A percentile compares a stretch with the other conserved stretches of the same genome.
Evolutionary conservation across 2,797 vertebrate species (phyloP).

Genomic region (Tamandua tetradactyla): DNA sequence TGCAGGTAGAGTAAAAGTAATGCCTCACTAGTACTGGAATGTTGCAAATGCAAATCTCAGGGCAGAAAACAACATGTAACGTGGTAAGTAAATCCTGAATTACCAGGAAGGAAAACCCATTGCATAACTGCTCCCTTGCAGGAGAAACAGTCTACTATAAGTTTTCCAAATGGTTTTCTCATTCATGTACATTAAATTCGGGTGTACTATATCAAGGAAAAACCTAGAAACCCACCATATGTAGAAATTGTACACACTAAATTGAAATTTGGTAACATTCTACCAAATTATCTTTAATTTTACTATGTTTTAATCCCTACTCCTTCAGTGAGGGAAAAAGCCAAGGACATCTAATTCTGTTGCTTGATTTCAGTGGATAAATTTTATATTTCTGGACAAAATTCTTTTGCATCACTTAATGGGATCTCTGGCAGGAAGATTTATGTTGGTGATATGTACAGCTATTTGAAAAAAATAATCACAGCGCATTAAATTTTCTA

Average conservation of each 20-base stretch:
- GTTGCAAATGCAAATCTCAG: background rate
- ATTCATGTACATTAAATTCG: background rate
- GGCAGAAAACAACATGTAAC: background rate
- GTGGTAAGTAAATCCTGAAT: background rate
- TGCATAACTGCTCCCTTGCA: background rate
- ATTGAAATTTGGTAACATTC: background rate
- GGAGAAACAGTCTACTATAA: background rate
- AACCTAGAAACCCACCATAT: background rate
- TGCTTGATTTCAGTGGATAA: background rate
- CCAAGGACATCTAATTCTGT: conserved; percentile 48
- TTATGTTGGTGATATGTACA: conserved; percentile 46
- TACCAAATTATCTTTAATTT: conserved; percentile 6
- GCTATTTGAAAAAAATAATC: conserved; percentile 35
- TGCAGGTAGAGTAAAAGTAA: background rate
- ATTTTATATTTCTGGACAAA: conserved; percentile 40
- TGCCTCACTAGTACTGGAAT: background rate
- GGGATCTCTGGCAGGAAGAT: conserved; percentile 31
- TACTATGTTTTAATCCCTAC: conserved; percentile 18
- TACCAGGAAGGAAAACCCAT: background rate
- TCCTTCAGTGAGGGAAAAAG: background rate
- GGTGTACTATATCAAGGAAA: background rate
- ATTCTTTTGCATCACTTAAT: conserved; percentile 54
- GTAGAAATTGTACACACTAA: background rate
- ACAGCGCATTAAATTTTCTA: conserved; percentile 43
- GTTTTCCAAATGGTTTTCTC: background rate